Conservation (phyloP, 2,888 invertebrate genomes). For the Lasioglossum oenotherae region DNA sequence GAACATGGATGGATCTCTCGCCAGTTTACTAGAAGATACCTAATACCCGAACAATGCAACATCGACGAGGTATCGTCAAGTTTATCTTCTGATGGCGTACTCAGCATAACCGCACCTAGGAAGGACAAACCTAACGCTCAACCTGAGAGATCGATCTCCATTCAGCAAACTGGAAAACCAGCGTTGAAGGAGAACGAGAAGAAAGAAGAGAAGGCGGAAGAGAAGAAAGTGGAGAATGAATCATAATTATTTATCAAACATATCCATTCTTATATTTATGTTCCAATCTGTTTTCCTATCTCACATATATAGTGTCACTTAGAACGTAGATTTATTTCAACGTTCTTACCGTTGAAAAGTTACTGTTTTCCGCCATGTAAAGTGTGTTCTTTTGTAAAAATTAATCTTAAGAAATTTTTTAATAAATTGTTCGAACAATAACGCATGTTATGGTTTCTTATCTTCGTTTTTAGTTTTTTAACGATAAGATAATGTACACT, state of each 20-base stretch:
- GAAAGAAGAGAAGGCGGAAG: constrained; percentile 50
- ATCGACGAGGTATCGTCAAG: constrained; percentile 91
- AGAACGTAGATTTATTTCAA: background rate
- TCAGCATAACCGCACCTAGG: constrained; percentile 91
- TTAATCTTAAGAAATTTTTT: background rate
- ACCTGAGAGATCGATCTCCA: constrained; percentile 73
- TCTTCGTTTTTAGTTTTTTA: background rate
- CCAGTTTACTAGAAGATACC: constrained; percentile 84
- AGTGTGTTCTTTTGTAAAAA: background rate
- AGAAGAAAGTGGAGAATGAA: constrained; percentile 19
- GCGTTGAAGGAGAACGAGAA: constrained; percentile 64
- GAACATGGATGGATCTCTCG: constrained; percentile 88
- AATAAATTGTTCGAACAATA: background rate
- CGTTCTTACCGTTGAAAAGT: background rate
- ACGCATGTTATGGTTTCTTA: too few species aligned
- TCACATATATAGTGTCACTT: background rate
- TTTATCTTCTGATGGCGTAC: constrained; percentile 92
- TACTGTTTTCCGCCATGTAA: background rate
- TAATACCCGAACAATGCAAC: constrained; percentile 86
- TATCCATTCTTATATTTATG: background rate
- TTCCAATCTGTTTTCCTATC: background rate
- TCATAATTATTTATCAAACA: background rate
- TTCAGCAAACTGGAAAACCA: constrained; percentile 79
- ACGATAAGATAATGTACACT: background rate
- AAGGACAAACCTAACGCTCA: constrained; percentile 78